Evolutionary conservation across 1,140 invertebrate species (phyloP).

Genomic region (Macrocentrus cingulum): DNA sequence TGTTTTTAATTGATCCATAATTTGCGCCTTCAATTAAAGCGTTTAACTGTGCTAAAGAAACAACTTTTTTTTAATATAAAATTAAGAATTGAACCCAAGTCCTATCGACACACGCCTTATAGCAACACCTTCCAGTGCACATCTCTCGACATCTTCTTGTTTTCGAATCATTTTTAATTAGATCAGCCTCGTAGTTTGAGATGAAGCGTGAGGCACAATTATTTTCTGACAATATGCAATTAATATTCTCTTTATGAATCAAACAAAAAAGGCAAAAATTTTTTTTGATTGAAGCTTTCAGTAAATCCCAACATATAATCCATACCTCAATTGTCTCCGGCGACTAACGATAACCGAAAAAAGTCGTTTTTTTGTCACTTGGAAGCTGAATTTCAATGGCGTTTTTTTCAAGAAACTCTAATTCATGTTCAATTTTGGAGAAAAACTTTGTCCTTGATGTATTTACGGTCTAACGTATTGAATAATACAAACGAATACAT

Average conservation of each 20-base stretch:
- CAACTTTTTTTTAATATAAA: too few species aligned
- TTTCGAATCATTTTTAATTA: slow-evolving; percentile 14
- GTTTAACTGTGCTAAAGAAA: too few species aligned
- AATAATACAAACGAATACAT: slow-evolving; percentile 39
- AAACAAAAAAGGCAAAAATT: slow-evolving; percentile 43
- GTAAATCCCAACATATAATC: slow-evolving; percentile 41
- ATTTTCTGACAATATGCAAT: slow-evolving; percentile 27
- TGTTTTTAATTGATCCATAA: too few species aligned
- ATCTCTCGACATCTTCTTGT: too few species aligned
- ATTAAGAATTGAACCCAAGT: slow-evolving; percentile 31
- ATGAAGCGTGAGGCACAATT: slow-evolving; percentile 26
- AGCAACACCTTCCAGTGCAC: slow-evolving; percentile 24
- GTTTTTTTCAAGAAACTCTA: slow-evolving; percentile 33
- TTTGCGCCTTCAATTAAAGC: too few species aligned
- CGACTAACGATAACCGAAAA: slow-evolving; percentile 37
- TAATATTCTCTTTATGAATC: slow-evolving; percentile 29
- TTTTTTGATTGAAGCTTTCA: slow-evolving; percentile 36
- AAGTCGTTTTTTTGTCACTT: slow-evolving; percentile 25
- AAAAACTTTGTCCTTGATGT: slow-evolving; percentile 34
- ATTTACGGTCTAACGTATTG: slow-evolving; percentile 36
- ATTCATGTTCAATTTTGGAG: slow-evolving; percentile 33
- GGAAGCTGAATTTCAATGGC: slow-evolving; percentile 32
- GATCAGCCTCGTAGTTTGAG: slow-evolving; percentile 11
- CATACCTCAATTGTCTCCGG: slow-evolving; percentile 46
- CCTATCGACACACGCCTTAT: slow-evolving; percentile 36